phyloP scores from a whole-genome alignment of 2,888 invertebrate species.

The Drosophila algonquin region DNA sequence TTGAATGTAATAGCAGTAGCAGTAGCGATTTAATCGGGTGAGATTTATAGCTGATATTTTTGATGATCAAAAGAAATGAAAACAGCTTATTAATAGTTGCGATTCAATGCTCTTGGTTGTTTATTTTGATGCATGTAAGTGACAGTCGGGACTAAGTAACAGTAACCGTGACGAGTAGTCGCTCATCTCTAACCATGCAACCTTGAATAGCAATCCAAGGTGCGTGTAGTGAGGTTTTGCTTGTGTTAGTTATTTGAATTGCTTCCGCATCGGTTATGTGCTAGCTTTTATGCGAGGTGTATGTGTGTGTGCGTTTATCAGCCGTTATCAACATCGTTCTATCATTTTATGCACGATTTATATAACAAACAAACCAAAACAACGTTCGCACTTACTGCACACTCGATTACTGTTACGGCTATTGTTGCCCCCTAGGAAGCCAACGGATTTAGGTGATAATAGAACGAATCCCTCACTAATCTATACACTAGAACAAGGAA shows the following conservation, averaged over 20 bases:
- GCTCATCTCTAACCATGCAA: constrained; percentile 40
- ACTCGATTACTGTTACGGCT: background rate
- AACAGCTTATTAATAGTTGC: background rate
- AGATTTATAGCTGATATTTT: background rate
- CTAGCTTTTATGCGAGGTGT: constrained; percentile 6
- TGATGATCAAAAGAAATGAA: background rate
- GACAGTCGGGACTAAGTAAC: background rate
- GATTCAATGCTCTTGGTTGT: background rate
- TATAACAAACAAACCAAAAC: constrained; percentile 35
- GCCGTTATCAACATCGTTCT: constrained; percentile 41
- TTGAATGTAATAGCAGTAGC: background rate
- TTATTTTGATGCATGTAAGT: background rate
- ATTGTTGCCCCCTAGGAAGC: background rate
- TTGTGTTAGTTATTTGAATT: constrained; percentile 9
- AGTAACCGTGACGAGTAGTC: background rate
- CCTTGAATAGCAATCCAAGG: constrained; percentile 57
- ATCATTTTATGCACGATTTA: constrained; percentile 45
- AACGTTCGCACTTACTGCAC: background rate
- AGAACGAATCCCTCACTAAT: background rate
- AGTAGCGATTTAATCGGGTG: background rate
- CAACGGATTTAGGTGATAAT: background rate
- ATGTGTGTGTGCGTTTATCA: constrained; percentile 41
- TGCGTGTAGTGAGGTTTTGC: constrained; percentile 38
- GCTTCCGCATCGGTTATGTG: constrained; percentile 54
- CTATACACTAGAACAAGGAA: background rate